Evolutionary conservation across 2,113 vertebrate genomes (phyloP).

Genomic region (Nicator chloris): DNA sequence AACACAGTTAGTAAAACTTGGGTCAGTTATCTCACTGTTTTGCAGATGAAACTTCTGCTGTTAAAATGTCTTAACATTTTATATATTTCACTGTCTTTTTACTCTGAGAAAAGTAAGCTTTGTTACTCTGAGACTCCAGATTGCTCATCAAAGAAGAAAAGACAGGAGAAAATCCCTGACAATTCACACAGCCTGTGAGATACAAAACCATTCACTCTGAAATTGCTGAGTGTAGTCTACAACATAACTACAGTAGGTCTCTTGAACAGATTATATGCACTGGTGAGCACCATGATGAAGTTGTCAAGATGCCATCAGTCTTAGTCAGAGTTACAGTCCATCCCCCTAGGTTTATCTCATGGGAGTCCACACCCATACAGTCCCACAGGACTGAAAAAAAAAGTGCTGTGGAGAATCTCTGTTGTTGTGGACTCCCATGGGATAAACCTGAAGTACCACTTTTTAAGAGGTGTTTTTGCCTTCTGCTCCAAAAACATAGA

Average conservation of each 20-base stretch:
- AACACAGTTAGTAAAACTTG: neutral
- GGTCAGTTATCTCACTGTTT: neutral
- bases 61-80: neutral
- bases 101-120: no score
- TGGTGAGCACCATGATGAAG: neutral
- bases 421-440: neutral
- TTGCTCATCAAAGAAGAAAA: neutral
- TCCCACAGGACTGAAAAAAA: neutral
- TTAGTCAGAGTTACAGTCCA: neutral
- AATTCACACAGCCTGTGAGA: neutral
- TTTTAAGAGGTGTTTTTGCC: neutral
- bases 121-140: neutral
- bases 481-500: neutral
- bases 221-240: neutral
- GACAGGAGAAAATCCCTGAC: neutral
- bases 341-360: no score
- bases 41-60: neutral
- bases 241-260: neutral
- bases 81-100: neutral
- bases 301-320: neutral
- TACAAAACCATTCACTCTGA: neutral
- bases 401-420: neutral
- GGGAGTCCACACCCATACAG: neutral
- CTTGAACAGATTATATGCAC: neutral
- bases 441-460: neutral